Base-by-base conservation (phyloP, 1,140 invertebrate species). In the Drosophila ananassae region DNA sequence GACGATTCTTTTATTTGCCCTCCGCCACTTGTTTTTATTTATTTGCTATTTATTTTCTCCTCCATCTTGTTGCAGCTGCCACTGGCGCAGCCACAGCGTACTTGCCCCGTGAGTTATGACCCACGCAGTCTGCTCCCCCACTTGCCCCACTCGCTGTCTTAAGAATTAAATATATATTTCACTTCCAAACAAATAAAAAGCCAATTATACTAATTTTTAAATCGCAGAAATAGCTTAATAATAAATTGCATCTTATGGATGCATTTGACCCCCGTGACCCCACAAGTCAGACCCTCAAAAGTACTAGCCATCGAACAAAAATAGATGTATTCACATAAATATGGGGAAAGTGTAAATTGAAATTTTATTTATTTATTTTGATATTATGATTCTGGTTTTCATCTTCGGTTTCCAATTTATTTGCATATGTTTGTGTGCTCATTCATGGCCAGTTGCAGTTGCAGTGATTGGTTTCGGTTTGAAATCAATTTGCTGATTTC, bases 1-100 rank as follows among this genome's bases (percentile, higher is more conserved):
- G 71, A 84, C 73, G 79, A 80, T 85, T 80, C 74, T 81, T 85
- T 73, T 67, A 55, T 78, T 68, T 73, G 74, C 60, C 22, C 8
- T n/a, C 25, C 28, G 62, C 39, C 41, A 44, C 17, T 44, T 44
- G n/a, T 32, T 44, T 24, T 56, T 68, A 69, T 56, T 72, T 72
- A 69, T 72, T 72, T 72, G 37, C 48, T 74, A 74, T 74, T 74
- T 64, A 64, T 63, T 74, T 73, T 47, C 37, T 30, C 22, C 53
- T 47, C 17, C 21, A 75, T 58, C 48, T 53, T 44, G 54, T 39
- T 69, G 62, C 62, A 69, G 63, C 51, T 69, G 66, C 62, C 62
- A 54, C 51, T 69, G 66, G 50, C 62, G 47, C 60, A 39, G 56
- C 22, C 25, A 6, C 25, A 50, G 44, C 22, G 8, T 22, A 30